Conservation (phyloP, 1,140 invertebrate genomes). For the Musca domestica region DNA sequence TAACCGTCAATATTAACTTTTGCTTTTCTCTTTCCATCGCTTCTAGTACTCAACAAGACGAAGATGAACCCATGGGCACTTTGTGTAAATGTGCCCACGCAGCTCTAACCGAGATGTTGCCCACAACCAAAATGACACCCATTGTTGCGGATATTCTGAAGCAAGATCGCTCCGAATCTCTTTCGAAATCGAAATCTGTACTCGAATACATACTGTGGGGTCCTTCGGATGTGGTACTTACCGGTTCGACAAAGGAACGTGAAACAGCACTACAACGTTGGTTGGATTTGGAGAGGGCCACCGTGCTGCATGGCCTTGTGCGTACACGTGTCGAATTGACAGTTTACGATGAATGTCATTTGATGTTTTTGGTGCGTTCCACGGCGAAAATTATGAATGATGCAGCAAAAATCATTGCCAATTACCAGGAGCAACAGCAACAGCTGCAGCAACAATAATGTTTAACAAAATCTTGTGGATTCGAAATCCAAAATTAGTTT, state of each 20-base stretch:
- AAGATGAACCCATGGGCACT: constrained; percentile 65
- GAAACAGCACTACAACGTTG: constrained; percentile 74
- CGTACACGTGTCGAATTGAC: constrained; percentile 70
- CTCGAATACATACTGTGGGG: constrained; percentile 84
- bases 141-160: constrained; percentile 67
- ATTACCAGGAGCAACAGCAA: constrained; percentile 39
- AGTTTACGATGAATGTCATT: constrained; percentile 74
- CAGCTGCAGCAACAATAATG: neutral
- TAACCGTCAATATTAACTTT: too few relatives aligned
- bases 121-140: constrained; percentile 63
- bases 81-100: constrained; percentile 75
- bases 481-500: neutral
- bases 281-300: constrained; percentile 80
- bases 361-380: constrained; percentile 77
- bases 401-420: constrained; percentile 59
- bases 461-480: neutral
- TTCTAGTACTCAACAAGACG: constrained; percentile 51
- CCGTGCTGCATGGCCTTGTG: constrained; percentile 73
- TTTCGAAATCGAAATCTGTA: constrained; percentile 68
- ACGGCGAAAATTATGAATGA: constrained; percentile 77
- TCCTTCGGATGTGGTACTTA: constrained; percentile 70
- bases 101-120: constrained; percentile 65
- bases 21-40: too few relatives aligned
- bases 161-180: constrained; percentile 69
- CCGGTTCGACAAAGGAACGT: constrained; percentile 64